These are phyloP conservation scores for Urosaurus nigricauda DNA, from an alignment of 2,797 vertebrate species.

Conservation along the genomic window DNA sequence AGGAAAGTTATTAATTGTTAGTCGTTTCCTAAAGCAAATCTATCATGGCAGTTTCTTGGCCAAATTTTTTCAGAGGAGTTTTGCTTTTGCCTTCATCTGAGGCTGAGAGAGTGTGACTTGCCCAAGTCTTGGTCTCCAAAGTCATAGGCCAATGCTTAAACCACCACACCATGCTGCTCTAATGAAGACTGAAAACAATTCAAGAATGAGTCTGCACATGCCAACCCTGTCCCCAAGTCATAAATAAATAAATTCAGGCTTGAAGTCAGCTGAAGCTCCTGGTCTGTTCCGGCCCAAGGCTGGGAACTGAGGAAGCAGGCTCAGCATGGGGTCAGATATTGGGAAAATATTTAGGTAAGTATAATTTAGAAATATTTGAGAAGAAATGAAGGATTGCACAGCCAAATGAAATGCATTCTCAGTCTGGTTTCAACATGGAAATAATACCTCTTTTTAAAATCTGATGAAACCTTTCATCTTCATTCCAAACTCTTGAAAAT, in stretches of 20 bases:
- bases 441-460: slow-evolving; percentile 15
- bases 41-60: too few relatives aligned
- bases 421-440: neutral
- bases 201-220: neutral
- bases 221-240: neutral
- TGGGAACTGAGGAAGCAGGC: neutral
- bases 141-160: too few relatives aligned
- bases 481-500: neutral
- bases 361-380: neutral
- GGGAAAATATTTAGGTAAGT: neutral
- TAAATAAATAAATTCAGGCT: too few relatives aligned
- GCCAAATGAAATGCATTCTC: neutral
- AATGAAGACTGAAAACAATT: neutral
- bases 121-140: too few relatives aligned
- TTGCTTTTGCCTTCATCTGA: too few relatives aligned
- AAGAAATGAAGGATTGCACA: neutral
- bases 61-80: too few relatives aligned
- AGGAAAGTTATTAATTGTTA: neutral
- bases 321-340: neutral
- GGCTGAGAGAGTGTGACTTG: too few relatives aligned
- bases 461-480: neutral
- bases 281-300: neutral
- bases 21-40: too few relatives aligned
- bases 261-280: too few relatives aligned
- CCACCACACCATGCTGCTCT: too few relatives aligned